Conservation (phyloP, 2,113 vertebrate genomes). For the Cyanoderma ruficeps region DNA sequence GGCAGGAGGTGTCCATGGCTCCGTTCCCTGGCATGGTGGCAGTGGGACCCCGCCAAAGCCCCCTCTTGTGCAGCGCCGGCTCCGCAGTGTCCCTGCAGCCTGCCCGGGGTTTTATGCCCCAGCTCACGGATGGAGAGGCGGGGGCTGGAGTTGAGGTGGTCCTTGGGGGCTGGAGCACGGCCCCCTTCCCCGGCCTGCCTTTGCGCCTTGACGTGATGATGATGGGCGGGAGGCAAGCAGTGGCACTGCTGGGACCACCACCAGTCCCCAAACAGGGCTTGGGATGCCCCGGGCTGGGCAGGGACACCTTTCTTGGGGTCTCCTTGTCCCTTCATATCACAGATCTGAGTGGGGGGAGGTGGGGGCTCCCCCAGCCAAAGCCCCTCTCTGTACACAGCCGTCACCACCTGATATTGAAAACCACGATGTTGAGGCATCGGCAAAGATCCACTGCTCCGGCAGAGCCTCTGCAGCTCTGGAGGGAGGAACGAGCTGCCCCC, state of each 20-base stretch:
- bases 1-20: not conserved
- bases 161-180: not conserved
- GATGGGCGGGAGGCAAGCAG: not conserved
- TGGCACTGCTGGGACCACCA: not conserved
- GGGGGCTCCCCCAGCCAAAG: not conserved
- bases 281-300: not conserved
- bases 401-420: not conserved
- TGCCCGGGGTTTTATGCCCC: conserved; percentile 40
- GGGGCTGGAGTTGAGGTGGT: not conserved
- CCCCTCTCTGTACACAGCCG: accelerated
- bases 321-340: not conserved
- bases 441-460: accelerated
- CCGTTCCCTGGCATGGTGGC: accelerated
- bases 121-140: not conserved
- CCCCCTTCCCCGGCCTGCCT: not conserved
- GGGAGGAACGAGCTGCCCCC: not conserved
- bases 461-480: accelerated
- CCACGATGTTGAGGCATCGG: accelerated
- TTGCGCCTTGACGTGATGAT: not conserved
- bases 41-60: not conserved
- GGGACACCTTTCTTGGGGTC: not conserved
- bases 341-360: accelerated
- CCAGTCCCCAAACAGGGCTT: not conserved
- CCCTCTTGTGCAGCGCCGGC: not conserved
- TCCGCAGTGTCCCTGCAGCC: not conserved